Conservation (phyloP, 2,888 invertebrate species). For the Melanotus villosus region DNA sequence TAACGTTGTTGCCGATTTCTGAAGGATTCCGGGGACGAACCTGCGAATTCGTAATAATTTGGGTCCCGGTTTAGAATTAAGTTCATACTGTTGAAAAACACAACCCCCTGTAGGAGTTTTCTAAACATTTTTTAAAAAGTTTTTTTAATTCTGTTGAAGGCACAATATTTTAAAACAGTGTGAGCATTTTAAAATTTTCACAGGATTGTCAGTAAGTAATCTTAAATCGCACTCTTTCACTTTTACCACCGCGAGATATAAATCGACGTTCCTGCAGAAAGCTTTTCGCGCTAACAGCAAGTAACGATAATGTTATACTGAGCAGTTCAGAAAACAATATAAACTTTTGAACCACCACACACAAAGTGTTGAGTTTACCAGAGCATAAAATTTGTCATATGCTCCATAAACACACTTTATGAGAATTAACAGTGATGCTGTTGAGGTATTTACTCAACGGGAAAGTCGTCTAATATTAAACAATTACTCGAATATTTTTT, state of each 20-base stretch:
- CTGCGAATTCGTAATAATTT: neutral
- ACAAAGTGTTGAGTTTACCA: conserved; percentile 45
- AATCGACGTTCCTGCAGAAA: neutral
- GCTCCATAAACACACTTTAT: conserved; percentile 50
- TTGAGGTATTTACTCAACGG: conserved; percentile 22
- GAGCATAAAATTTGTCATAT: conserved; percentile 49
- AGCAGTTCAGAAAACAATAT: conserved; percentile 25
- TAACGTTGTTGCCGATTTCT: conserved; percentile 18
- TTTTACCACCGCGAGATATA: neutral
- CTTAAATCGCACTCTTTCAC: neutral
- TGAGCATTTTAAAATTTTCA: neutral
- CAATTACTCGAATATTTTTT: conserved; percentile 17
- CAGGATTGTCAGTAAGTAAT: no score
- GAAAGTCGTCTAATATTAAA: conserved; percentile 32
- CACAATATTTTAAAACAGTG: no score
- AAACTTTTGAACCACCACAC: conserved; percentile 21
- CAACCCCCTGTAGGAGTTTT: neutral
- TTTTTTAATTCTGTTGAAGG: no score
- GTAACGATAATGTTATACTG: neutral
- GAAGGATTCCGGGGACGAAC: neutral
- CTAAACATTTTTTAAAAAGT: no score
- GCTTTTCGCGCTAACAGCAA: neutral
- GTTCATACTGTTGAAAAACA: neutral
- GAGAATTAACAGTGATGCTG: conserved; percentile 37
- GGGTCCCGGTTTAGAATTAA: neutral